phyloP scores from a whole-genome alignment of 2,797 vertebrate genomes.

The Clangula hyemalis region DNA sequence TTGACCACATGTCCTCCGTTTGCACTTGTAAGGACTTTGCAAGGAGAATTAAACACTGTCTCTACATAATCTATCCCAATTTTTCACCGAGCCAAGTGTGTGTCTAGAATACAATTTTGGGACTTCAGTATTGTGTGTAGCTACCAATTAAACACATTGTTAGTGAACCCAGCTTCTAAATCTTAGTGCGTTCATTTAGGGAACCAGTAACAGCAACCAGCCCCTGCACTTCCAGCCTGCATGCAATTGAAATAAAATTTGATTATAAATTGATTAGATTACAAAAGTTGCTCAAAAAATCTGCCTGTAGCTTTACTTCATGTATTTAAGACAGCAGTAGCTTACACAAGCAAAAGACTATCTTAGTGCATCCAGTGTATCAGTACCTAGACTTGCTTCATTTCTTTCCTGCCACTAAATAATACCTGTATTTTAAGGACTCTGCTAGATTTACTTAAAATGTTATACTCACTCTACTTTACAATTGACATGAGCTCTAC shows the following conservation, averaged over 20 bases:
- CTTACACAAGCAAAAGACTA: not conserved
- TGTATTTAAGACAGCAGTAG: not conserved
- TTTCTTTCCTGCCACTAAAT: not conserved
- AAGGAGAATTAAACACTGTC: slow-evolving; percentile 43
- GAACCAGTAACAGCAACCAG: slow-evolving; percentile 20
- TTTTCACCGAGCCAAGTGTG: slow-evolving; percentile 46
- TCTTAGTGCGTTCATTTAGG: slow-evolving; percentile 28
- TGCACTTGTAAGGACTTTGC: slow-evolving; percentile 33
- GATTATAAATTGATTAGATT: slow-evolving; percentile 51
- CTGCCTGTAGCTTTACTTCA: not conserved
- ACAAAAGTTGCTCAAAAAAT: slow-evolving; percentile 20
- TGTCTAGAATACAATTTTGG: slow-evolving; percentile 48
- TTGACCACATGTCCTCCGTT: not conserved
- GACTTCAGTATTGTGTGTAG: slow-evolving; percentile 30
- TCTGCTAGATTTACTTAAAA: not conserved
- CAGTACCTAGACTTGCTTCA: not conserved
- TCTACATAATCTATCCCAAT: slow-evolving; percentile 49
- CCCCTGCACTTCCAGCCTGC: not conserved
- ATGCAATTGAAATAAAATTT: slow-evolving; percentile 24
- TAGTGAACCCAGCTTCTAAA: slow-evolving; percentile 25
- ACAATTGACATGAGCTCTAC: not conserved
- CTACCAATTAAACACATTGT: slow-evolving; percentile 41
- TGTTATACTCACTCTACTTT: not conserved
- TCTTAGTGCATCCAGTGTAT: not conserved
- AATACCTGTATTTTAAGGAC: not conserved